These are phyloP conservation scores for Nephrotoma guestfalica DNA, from an alignment of 2,888 invertebrate species.

Conservation along the genomic window DNA sequence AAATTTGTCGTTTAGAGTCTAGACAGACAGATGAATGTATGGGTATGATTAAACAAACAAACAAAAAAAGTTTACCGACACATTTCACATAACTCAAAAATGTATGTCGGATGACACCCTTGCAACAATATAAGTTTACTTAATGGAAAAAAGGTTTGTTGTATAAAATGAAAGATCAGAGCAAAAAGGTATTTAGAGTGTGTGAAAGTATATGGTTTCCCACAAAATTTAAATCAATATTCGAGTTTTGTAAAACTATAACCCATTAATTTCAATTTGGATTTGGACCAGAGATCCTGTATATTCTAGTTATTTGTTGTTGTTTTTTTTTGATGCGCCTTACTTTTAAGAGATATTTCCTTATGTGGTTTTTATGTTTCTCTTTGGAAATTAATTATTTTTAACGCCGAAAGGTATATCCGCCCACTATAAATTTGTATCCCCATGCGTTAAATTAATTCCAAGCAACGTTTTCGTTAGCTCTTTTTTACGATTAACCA, in stretches of 20 bases:
- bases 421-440: not conserved
- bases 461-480: not conserved
- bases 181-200: no score
- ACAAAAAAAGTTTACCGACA: not conserved
- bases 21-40: not conserved
- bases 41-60: not conserved
- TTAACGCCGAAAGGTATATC: not conserved
- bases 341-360: not conserved
- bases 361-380: not conserved
- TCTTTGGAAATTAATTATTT: not conserved
- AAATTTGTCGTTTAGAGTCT: not conserved
- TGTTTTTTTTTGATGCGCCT: not conserved
- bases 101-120: not conserved
- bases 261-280: not conserved
- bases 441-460: not conserved
- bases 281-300: not conserved
- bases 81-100: not conserved
- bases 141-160: not conserved
- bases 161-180: not conserved
- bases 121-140: no score
- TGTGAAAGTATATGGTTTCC: no score
- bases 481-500: not conserved
- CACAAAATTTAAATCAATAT: not conserved
- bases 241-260: not conserved
- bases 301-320: not conserved